Conservation (phyloP, 2,797 vertebrate species). For the Coluber constrictor region DNA sequence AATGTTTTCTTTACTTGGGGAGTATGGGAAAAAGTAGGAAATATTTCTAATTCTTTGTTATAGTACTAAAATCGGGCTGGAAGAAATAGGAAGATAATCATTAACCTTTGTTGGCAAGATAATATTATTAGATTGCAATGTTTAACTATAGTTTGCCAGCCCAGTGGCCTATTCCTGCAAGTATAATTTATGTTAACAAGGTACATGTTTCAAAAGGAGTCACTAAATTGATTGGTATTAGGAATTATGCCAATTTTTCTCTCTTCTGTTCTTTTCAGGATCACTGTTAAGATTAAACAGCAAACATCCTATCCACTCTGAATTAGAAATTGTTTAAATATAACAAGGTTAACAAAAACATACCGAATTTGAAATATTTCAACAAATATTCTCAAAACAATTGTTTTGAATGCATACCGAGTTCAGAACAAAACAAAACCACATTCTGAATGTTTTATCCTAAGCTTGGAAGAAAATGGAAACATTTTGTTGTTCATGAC, state of each 20-base stretch:
- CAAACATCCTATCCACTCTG: neutral
- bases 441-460: neutral
- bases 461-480: neutral
- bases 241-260: neutral
- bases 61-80: neutral
- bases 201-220: neutral
- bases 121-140: no score
- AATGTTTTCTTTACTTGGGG: no score
- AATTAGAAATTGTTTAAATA: neutral
- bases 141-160: neutral
- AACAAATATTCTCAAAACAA: neutral
- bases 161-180: neutral
- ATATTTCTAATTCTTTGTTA: neutral
- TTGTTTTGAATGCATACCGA: neutral
- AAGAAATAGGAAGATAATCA: neutral
- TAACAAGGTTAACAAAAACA: neutral
- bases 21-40: neutral
- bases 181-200: neutral
- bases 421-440: neutral
- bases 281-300: neutral
- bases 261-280: neutral
- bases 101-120: neutral
- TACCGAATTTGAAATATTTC: neutral
- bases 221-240: neutral
- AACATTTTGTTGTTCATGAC: neutral